phyloP scores from a whole-genome alignment of 2,113 vertebrate genomes.

The Myotis yumanensis region DNA sequence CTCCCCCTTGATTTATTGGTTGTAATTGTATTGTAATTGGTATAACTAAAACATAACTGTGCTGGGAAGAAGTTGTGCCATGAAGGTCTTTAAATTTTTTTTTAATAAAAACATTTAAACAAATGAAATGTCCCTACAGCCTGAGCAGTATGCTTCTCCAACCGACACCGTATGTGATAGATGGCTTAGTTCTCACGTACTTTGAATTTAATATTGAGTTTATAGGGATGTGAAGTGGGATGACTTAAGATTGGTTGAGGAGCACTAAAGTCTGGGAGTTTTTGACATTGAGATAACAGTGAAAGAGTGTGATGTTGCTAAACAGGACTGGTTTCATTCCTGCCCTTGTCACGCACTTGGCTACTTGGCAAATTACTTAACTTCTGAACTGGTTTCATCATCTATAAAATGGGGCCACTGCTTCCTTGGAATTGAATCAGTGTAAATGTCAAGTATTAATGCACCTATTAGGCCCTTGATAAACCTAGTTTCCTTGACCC shows the following conservation, averaged over 20 bases:
- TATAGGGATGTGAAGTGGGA: not conserved
- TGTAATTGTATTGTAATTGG: constrained; percentile 79
- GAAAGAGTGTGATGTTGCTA: not conserved
- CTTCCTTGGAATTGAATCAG: constrained; percentile 9
- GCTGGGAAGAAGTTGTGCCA: constrained; percentile 82
- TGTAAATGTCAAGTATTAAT: not conserved
- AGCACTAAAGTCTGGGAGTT: not conserved
- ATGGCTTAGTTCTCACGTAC: constrained; percentile 39
- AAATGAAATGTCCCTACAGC: constrained; percentile 74
- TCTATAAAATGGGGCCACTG: not conserved
- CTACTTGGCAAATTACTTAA: not conserved
- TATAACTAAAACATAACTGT: constrained; percentile 77
- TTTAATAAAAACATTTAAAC: constrained; percentile 81
- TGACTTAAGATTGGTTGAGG: not conserved
- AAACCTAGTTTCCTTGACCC: not conserved
- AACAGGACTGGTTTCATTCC: not conserved
- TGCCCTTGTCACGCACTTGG: not conserved
- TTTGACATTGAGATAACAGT: not conserved
- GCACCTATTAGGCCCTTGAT: not conserved
- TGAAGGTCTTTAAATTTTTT: constrained; percentile 79
- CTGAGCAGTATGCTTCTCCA: constrained; percentile 76
- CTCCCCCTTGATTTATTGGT: constrained; percentile 67
- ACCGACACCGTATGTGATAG: constrained; percentile 65
- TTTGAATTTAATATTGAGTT: constrained; percentile 48
- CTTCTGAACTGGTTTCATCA: not conserved